These are phyloP conservation scores for Zaprionus camerounensis DNA, from an alignment of 1,140 invertebrate genomes.

Conservation along the genomic window DNA sequence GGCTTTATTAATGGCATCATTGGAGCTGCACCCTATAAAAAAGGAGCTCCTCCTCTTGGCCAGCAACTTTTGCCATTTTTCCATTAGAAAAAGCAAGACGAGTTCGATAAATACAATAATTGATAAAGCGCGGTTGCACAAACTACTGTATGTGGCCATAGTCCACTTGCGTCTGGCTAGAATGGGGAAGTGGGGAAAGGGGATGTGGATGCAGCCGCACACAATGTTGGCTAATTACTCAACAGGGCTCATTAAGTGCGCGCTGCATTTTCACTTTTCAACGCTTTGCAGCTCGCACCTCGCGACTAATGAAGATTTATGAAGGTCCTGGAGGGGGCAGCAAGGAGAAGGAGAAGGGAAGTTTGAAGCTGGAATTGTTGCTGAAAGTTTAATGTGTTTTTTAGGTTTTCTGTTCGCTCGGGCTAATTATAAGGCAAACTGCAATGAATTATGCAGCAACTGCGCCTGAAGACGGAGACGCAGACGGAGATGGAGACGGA, in stretches of 20 bases:
- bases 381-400: slow-evolving; percentile 79
- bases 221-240: slow-evolving; percentile 82
- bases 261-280: slow-evolving; percentile 81
- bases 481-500: neutral
- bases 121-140: slow-evolving; percentile 67
- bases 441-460: slow-evolving; percentile 76
- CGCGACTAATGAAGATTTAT: slow-evolving; percentile 75
- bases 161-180: neutral
- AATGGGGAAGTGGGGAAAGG: neutral
- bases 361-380: slow-evolving; percentile 51
- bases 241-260: slow-evolving; percentile 79
- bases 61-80: slow-evolving; percentile 58
- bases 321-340: slow-evolving; percentile 46
- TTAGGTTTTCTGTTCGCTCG: slow-evolving; percentile 49
- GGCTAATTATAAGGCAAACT: slow-evolving; percentile 76
- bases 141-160: slow-evolving; percentile 33
- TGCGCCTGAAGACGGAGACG: slow-evolving; percentile 38
- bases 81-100: slow-evolving; percentile 42
- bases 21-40: slow-evolving; percentile 49
- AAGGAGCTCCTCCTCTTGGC: slow-evolving; percentile 12
- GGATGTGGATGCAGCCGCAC: slow-evolving; percentile 30
- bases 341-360: slow-evolving; percentile 10
- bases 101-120: slow-evolving; percentile 72
- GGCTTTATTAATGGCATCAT: slow-evolving; percentile 65
- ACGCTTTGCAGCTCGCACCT: slow-evolving; percentile 65